Percentiles rank a stretch among this genome's conserved stretches.
phyloP scores from a whole-genome alignment of 2,797 vertebrate species.

The Synaphobranchus kaupii region DNA sequence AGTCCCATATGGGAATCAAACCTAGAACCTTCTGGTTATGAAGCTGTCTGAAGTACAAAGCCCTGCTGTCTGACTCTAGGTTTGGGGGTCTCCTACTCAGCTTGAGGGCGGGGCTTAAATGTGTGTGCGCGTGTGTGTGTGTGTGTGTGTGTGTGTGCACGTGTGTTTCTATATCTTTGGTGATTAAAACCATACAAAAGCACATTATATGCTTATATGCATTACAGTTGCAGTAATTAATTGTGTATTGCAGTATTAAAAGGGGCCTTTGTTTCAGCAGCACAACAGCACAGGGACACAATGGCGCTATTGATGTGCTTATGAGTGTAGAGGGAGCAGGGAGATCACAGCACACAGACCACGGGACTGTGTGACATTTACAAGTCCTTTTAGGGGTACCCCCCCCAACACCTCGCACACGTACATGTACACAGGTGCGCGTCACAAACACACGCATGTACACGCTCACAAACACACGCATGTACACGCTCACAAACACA shows the following conservation, averaged over 20 bases:
- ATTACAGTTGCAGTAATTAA: neutral
- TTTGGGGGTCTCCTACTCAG: no score
- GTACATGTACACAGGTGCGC: neutral
- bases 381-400: neutral
- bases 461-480: neutral
- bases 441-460: constrained; percentile 22
- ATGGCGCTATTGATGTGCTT: neutral
- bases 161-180: no score
- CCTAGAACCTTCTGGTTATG: neutral
- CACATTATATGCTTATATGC: no score
- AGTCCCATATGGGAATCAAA: neutral
- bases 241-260: neutral
- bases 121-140: no score
- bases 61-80: no score
- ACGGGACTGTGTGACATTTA: neutral
- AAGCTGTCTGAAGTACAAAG: no score
- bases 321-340: neutral
- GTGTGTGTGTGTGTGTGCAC: no score
- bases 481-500: no score
- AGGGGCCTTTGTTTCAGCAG: neutral
- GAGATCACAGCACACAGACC: neutral
- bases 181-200: no score
- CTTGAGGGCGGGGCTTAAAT: no score
- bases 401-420: neutral
- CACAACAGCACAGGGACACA: neutral